Evolutionary conservation across 1,140 invertebrate genomes (phyloP), one percentile per base, ranked within the genome.

Genomic region (Papilio polytes): DNA sequence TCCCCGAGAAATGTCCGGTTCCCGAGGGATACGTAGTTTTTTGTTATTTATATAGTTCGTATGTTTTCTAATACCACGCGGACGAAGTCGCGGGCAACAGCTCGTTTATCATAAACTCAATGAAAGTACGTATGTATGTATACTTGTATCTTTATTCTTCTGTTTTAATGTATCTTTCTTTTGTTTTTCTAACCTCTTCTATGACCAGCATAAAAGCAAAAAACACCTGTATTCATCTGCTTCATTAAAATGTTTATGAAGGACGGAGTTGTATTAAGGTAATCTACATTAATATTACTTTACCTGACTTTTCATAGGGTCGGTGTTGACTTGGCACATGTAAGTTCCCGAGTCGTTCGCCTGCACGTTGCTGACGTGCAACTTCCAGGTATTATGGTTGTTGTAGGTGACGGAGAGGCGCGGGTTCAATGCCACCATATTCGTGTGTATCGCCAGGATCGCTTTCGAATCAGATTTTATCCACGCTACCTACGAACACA

Each of bases 281-380:
- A 8, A 44, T 9, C 3, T 10, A 73, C 10, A n/a, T 41, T n/a
- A 20, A 31, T 74, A 51, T 53, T 73, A 72, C 85, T 89, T 95
- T 93, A 98, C 97, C 96, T 98, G 97, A 90, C 96, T 97, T 84
- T 97, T 96, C 97, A 98, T 98, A 12, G 98, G 98, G 84, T 98
- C 97, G 8, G 97, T 98, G 92, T 98, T 98, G 82, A 98, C 97
- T 94, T 98, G 98, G 92, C 98, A 98, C 97, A 98, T 98, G 92
- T 98, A 98, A 31, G 97, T 97, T 78, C 98, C 98, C 2, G 97
- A 97, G 93, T 98, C 98, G 89, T 98, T 98, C 86, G 97, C 97
- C 92, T 98, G 98, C 44, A 99, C 98, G 90, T 98, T 98, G 82
- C 96, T 96, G 88, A 99, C 97, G 94, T 98, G 97, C 84, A 99